These are phyloP conservation scores for Pseudomyrmex concolor DNA, from an alignment of 1,140 invertebrate genomes.

Conservation along the genomic window DNA sequence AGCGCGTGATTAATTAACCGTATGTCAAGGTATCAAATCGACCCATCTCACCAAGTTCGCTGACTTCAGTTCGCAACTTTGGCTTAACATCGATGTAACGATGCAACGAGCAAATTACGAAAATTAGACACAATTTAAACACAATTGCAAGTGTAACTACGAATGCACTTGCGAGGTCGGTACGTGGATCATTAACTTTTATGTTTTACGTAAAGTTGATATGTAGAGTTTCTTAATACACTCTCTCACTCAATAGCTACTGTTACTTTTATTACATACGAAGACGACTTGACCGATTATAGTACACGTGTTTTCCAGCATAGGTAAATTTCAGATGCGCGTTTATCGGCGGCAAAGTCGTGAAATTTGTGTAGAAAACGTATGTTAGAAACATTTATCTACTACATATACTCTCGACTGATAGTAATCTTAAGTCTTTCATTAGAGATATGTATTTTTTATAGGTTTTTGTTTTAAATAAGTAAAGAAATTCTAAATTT, in stretches of 20 bases:
- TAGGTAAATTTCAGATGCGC: conserved; percentile 7
- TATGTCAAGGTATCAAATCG: conserved; percentile 51
- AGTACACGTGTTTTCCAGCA: conserved; percentile 8
- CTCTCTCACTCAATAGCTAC: not conserved
- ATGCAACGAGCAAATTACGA: conserved; percentile 34
- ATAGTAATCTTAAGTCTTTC: conserved; percentile 10
- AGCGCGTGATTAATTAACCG: conserved; percentile 56
- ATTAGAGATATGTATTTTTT: too few relatives aligned
- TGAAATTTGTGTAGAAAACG: too few relatives aligned
- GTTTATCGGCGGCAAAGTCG: conserved; percentile 22
- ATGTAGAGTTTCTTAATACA: not conserved
- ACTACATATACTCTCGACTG: conserved; percentile 39
- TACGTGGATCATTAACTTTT: not conserved
- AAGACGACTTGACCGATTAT: not conserved
- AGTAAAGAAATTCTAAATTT: too few relatives aligned
- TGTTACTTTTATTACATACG: not conserved
- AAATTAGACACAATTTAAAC: not conserved
- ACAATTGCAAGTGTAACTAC: not conserved
- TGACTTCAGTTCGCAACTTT: conserved; percentile 47
- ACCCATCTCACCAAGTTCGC: conserved; percentile 41
- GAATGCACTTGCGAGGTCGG: not conserved
- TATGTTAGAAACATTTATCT: conserved; percentile 19
- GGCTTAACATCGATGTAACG: conserved; percentile 31
- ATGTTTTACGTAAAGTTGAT: not conserved
- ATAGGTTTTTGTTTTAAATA: too few relatives aligned